A percentile compares a stretch with the other conserved stretches of the same genome.
These are phyloP conservation scores for Pharmacophagus antenor DNA, from an alignment of 2,888 invertebrate species.

Conservation along the genomic window DNA sequence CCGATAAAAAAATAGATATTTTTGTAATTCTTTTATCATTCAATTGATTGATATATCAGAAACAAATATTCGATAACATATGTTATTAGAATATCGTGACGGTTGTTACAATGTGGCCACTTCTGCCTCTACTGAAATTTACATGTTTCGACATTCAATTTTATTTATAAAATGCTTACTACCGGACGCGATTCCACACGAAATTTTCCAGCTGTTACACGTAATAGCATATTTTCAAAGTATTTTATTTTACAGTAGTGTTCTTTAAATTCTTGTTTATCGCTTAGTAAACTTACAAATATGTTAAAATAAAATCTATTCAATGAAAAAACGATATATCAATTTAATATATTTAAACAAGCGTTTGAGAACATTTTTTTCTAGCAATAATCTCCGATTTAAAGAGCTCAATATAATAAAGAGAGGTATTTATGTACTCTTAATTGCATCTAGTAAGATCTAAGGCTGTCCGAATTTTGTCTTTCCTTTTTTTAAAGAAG, in stretches of 20 bases:
- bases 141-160: conserved; percentile 20
- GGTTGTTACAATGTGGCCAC: background rate
- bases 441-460: too few relatives aligned
- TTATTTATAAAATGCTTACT: conserved; percentile 21
- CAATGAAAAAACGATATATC: too few relatives aligned
- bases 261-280: background rate
- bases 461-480: too few relatives aligned
- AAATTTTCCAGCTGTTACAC: conserved; percentile 21
- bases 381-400: too few relatives aligned
- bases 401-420: too few relatives aligned
- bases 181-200: conserved; percentile 1
- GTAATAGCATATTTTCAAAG: conserved; percentile 8
- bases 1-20: too few relatives aligned
- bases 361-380: too few relatives aligned
- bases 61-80: conserved; percentile 9
- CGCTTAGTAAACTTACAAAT: background rate
- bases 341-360: too few relatives aligned
- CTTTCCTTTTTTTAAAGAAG: too few relatives aligned
- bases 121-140: conserved; percentile 10
- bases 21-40: too few relatives aligned
- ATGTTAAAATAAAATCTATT: background rate
- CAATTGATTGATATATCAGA: background rate
- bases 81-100: background rate
- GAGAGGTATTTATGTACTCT: too few relatives aligned
- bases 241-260: background rate